Evolutionary conservation across 2,888 invertebrate species (phyloP).

Genomic region (Eupithecia insigniata): DNA sequence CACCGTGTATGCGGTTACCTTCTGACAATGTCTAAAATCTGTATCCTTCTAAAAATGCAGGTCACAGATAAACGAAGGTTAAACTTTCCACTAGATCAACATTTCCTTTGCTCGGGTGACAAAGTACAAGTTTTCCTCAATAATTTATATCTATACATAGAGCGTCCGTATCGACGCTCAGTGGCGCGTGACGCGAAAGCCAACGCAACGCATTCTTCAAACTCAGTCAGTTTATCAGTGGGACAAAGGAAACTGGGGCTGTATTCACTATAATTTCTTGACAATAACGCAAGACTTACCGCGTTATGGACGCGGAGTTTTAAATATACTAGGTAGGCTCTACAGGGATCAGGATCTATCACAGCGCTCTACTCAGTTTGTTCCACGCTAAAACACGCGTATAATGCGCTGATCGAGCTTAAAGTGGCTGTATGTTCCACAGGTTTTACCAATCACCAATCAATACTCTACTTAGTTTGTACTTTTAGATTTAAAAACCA

Average conservation of each 20-base stretch:
- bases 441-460: background rate
- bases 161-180: constrained; percentile 28
- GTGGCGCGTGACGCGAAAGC: constrained; percentile 44
- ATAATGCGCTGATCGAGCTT: background rate
- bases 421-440: background rate
- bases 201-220: constrained; percentile 43
- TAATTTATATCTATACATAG: constrained; percentile 20
- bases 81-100: constrained; percentile 13
- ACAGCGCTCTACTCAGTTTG: background rate
- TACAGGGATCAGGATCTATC: background rate
- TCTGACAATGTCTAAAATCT: background rate
- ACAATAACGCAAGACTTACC: background rate
- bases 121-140: constrained; percentile 20
- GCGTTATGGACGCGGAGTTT: background rate
- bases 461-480: background rate
- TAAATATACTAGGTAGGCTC: too few relatives aligned
- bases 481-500: too few relatives aligned
- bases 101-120: constrained; percentile 11
- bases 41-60: background rate
- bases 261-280: background rate
- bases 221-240: constrained; percentile 24
- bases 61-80: constrained; percentile 8
- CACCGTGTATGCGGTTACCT: background rate
- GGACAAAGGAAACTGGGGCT: background rate
- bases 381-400: background rate